phyloP scores from a whole-genome alignment of 2,888 invertebrate genomes.

The Lithophane leautieri region DNA sequence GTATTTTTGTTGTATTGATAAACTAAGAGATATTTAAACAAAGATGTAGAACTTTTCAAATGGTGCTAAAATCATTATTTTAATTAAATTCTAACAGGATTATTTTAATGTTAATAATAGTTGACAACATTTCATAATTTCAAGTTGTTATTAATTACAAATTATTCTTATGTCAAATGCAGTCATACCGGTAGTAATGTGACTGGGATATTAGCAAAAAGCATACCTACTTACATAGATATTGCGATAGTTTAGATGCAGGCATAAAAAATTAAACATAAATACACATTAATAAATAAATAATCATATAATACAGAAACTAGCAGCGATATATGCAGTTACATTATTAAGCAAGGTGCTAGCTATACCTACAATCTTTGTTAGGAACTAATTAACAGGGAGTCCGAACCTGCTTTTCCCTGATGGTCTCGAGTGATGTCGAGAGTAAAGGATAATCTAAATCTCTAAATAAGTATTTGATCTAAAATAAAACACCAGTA shows the following conservation, averaged over 20 bases:
- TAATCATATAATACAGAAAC: not conserved
- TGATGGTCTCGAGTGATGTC: not conserved
- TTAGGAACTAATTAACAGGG: not conserved
- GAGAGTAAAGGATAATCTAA: not conserved
- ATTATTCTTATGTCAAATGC: not conserved
- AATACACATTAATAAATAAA: not conserved
- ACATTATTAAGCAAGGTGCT: not conserved
- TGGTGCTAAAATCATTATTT: constrained; percentile 10
- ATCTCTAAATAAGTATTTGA: not conserved
- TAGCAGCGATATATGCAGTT: not conserved
- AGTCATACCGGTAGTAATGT: not conserved
- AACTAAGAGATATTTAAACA: not conserved
- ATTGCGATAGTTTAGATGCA: not conserved
- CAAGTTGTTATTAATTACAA: not conserved
- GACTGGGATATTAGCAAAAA: not conserved
- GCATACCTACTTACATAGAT: not conserved
- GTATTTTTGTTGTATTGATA: not conserved
- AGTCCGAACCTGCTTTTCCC: not conserved
- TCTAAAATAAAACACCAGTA: not conserved
- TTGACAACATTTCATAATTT: constrained; percentile 1
- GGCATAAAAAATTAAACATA: not conserved
- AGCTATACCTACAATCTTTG: not conserved
- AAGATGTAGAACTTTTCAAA: not conserved
- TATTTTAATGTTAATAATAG: not conserved
- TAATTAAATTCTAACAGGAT: not conserved